These are phyloP conservation scores for Chitala chitala DNA, from an alignment of 2,113 vertebrate genomes.

Conservation along the genomic window DNA sequence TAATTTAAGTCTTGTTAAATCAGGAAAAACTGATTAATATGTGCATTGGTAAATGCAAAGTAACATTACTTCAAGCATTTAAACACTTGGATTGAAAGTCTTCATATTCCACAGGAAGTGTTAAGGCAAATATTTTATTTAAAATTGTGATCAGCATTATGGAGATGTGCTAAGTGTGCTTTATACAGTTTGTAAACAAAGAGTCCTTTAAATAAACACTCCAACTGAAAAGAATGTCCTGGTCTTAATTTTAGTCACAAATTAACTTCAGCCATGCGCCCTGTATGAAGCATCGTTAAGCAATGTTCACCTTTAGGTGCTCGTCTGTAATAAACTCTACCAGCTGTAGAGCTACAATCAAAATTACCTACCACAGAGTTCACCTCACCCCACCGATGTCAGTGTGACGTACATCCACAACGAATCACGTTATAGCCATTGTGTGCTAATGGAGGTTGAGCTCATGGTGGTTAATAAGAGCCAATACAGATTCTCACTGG, in stretches of 20 bases:
- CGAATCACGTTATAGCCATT: not conserved
- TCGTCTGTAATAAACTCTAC: not conserved
- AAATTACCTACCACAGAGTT: not conserved
- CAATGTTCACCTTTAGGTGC: not conserved
- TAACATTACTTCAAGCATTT: not conserved
- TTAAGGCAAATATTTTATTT: not conserved
- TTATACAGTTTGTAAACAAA: not conserved
- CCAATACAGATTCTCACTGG: not conserved
- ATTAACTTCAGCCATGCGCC: not conserved
- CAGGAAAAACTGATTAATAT: not conserved
- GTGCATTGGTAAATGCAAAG: not conserved
- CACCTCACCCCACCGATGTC: not conserved
- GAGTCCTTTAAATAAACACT: not conserved
- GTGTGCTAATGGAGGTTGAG: not conserved
- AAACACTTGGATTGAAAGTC: not conserved
- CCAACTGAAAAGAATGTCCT: not conserved
- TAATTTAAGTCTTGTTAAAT: slow-evolving; percentile 1
- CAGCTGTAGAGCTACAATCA: not conserved
- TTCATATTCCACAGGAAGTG: not conserved
- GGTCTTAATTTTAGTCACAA: not conserved
- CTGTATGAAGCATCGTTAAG: not conserved
- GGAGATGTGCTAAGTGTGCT: not conserved
- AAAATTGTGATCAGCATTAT: not conserved
- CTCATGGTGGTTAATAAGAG: not conserved
- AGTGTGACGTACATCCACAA: slow-evolving; percentile 1